Percentiles rank a stretch among this genome's conserved stretches.
Evolutionary conservation across 2,113 vertebrate species (phyloP).

Genomic region (Promerops cafer): DNA sequence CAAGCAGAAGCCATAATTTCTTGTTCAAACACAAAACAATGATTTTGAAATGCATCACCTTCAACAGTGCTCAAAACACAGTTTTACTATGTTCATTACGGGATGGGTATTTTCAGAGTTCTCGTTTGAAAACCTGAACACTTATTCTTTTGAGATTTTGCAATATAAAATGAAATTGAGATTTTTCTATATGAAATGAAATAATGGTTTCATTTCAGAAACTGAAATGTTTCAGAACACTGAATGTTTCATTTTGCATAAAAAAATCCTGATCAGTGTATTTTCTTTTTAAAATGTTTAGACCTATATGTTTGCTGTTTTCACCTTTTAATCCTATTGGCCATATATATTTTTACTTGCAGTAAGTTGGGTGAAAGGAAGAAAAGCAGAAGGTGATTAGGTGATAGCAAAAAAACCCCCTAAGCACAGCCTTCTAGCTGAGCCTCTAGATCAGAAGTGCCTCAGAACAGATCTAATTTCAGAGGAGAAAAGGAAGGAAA

Average conservation of each 20-base stretch:
- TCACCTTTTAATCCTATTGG: neutral
- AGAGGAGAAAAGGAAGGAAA: neutral
- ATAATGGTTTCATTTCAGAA: neutral
- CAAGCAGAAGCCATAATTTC: neutral
- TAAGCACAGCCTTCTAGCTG: neutral
- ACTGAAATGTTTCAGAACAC: neutral
- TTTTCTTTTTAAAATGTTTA: neutral
- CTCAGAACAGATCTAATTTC: neutral
- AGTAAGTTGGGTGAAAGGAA: neutral
- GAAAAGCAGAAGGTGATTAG: neutral
- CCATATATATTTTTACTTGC: neutral
- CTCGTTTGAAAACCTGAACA: neutral
- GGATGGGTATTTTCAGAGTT: neutral
- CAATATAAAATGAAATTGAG: neutral
- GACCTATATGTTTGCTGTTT: neutral
- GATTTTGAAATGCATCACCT: neutral
- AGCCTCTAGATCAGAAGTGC: neutral
- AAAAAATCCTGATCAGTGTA: neutral
- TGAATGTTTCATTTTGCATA: neutral
- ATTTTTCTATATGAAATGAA: neutral
- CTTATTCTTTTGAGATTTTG: neutral
- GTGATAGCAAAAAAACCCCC: accelerated
- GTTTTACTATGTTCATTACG: neutral
- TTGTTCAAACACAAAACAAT: neutral
- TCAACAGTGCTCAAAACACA: neutral